Evolutionary conservation across 2,113 vertebrate species (phyloP).

Genomic region (Tragelaphus buxtoni): DNA sequence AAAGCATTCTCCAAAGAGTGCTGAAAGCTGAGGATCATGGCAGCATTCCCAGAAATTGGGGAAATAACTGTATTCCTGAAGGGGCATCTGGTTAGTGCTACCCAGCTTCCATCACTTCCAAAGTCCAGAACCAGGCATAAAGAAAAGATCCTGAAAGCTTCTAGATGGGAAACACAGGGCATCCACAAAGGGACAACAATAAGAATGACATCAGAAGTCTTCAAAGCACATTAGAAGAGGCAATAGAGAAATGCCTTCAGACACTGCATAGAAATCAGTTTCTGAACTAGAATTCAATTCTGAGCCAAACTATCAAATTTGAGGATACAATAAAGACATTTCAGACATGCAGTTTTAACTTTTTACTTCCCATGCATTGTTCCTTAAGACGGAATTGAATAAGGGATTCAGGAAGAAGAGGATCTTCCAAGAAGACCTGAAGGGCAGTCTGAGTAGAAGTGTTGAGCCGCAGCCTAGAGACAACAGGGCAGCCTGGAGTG

Average conservation of each 20-base stretch:
- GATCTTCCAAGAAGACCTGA: neutral
- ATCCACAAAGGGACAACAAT: neutral
- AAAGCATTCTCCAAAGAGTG: neutral
- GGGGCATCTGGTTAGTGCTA: neutral
- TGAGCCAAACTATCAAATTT: neutral
- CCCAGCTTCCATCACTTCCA: neutral
- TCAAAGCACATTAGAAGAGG: neutral
- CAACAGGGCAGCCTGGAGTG: neutral
- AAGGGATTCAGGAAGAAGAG: neutral
- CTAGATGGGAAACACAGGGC: neutral
- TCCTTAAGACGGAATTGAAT: neutral
- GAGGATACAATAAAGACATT: neutral
- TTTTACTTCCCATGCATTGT: neutral
- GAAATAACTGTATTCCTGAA: neutral
- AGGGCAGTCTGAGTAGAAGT: neutral
- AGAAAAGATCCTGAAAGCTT: neutral
- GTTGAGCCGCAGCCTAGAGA: neutral
- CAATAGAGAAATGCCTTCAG: neutral
- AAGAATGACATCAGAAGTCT: neutral
- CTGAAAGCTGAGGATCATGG: neutral
- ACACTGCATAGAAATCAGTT: neutral
- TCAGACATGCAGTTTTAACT: neutral
- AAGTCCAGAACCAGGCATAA: neutral
- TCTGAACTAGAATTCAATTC: neutral
- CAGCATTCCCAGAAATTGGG: neutral